Conservation (phyloP, 2,888 invertebrate genomes). For the Uloborus plumipes region DNA sequence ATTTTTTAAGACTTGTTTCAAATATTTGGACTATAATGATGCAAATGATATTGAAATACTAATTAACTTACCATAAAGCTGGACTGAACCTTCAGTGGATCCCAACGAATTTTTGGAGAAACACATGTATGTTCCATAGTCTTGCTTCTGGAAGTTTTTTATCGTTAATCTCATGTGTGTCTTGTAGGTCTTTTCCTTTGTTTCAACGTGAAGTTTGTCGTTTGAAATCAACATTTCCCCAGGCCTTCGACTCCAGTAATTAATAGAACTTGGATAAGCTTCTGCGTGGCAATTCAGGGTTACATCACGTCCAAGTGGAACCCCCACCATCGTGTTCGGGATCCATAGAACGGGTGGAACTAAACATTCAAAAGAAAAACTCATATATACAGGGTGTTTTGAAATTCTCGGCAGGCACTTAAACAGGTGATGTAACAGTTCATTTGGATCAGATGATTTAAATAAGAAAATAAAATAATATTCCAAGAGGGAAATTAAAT, state of each 20-base stretch:
- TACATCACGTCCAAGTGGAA: conserved; percentile 63
- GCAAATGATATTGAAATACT: neutral
- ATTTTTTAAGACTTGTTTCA: too few species aligned
- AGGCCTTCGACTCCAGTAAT: conserved; percentile 64
- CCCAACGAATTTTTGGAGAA: conserved; percentile 69
- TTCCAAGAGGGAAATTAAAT: too few species aligned
- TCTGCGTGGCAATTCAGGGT: conserved; percentile 66
- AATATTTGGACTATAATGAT: neutral
- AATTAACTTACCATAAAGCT: conserved; percentile 66
- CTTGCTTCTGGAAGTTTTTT: conserved; percentile 74
- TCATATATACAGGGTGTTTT: too few species aligned
- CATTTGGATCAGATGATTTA: too few species aligned
- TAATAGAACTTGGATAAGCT: conserved; percentile 65
- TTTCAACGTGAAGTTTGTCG: conserved; percentile 60
- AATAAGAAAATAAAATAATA: too few species aligned
- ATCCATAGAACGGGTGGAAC: conserved; percentile 67
- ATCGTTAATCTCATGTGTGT: conserved; percentile 65
- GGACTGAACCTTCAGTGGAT: conserved; percentile 68
- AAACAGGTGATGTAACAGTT: too few species aligned
- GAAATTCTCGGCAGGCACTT: too few species aligned
- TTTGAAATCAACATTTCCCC: conserved; percentile 62
- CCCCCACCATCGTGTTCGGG: conserved; percentile 64
- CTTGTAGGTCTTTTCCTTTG: conserved; percentile 65
- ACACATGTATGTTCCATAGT: conserved; percentile 76
- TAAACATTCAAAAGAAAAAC: conserved; percentile 15